Evolutionary conservation across 2,888 invertebrate genomes (phyloP), one percentile per base, ranked within the genome.

Genomic region (Chymomyza amoena): DNA sequence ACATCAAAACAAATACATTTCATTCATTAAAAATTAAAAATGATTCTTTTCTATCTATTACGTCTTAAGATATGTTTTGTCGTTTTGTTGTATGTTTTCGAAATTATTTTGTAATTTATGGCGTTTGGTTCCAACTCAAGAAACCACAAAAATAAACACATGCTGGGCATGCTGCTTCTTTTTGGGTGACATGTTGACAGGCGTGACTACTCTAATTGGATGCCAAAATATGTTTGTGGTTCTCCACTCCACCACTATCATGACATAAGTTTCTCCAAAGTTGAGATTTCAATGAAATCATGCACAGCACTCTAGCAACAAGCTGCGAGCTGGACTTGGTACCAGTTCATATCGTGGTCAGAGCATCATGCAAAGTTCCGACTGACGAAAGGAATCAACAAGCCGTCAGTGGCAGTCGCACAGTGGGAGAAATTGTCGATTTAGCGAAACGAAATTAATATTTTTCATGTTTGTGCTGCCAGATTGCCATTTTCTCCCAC

Each of bases 101-200:
- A 77, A 81, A 79, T 77, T 72, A 70, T 80, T 73, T 63, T 69
- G 66, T 87, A 74, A 83, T 83, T 83, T 83, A 83, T 87, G 74
- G 66, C 78, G 36, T 70, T 76, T 69, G 69, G 39, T 54, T 54
- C 18, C 16, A 57, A 57, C 28, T 20, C 15, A 57, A 28, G 1
- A 54, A 2, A 54, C 18, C 16, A 54, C 16, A n/a, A 4, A 54
- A 68, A 68, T 72, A 72, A 77, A 73, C 86, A 84, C 66, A 86
- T 82, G 86, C 77, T 67, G 52, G 52, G 52, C 52, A 45, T 45
- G 39, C 39, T 32, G 32, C 32, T 32, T 32, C 6, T 3, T 39
- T 5, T 13, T 45, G 39, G 39, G 39, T 45, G 39, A 45, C 39
- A 45, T 45, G 39, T 45, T 45, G 39, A 45, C 39, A 45, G 39